Evolutionary conservation across 2,888 invertebrate genomes (phyloP).

Genomic region (Endotricha flammealis): DNA sequence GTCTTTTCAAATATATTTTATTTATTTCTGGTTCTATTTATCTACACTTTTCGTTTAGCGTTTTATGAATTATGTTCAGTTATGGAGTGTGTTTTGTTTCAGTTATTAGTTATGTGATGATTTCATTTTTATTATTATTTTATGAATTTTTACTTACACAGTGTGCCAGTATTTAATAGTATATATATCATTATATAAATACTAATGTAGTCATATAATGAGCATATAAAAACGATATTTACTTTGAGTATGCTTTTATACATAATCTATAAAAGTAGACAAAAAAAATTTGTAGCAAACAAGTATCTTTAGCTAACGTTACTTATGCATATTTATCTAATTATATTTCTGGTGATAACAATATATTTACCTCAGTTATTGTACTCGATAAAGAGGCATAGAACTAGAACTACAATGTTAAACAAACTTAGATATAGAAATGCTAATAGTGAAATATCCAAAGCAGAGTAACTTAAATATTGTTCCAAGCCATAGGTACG

Average conservation of each 20-base stretch:
- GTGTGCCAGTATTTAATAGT: slow-evolving; percentile 70
- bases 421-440: slow-evolving; percentile 9
- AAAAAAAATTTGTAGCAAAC: slow-evolving; percentile 53
- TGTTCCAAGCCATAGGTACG: background rate
- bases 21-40: slow-evolving; percentile 52
- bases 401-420: background rate
- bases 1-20: slow-evolving; percentile 65
- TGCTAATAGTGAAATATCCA: slow-evolving; percentile 6
- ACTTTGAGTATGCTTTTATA: slow-evolving; percentile 70
- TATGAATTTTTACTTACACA: slow-evolving; percentile 53
- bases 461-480: slow-evolving; percentile 1
- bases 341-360: slow-evolving; percentile 15
- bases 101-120: slow-evolving; percentile 56
- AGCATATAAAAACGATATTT: slow-evolving; percentile 55
- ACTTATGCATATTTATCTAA: slow-evolving; percentile 41
- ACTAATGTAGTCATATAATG: slow-evolving; percentile 61
- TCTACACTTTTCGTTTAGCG: slow-evolving; percentile 59
- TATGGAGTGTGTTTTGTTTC: slow-evolving; percentile 58
- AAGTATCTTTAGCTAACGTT: slow-evolving; percentile 54
- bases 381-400: background rate
- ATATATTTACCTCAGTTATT: slow-evolving; percentile 2
- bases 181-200: slow-evolving; percentile 54
- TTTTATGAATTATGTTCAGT: slow-evolving; percentile 46
- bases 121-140: slow-evolving; percentile 37
- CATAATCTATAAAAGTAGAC: slow-evolving; percentile 56